Evolutionary conservation across 2,888 invertebrate genomes (phyloP), one percentile per base, ranked within the genome.

Genomic region (Zootermopsis nevadensis): DNA sequence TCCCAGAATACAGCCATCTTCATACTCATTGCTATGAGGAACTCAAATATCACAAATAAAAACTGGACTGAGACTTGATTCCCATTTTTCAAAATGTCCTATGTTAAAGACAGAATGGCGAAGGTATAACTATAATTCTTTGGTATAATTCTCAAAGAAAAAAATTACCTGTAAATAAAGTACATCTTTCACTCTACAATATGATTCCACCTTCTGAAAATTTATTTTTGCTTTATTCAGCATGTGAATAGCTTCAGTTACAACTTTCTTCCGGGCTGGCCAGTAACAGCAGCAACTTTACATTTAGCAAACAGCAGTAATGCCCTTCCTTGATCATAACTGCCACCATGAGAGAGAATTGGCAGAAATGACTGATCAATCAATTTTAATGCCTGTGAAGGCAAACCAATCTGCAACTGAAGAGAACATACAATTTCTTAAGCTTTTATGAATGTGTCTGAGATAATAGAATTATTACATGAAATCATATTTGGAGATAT

Each of bases 231-330:
- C 94, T 81, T 92, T 92, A 69, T 93, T 92, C 19, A 96, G 89
- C 19, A 94, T 91, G 66, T 92, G 91, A 81, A 93, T 91, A 38
- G 93, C 93, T 31, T 93, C 91, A 80, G 90, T 89, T 72, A 94
- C 89, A 19, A 92, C 90, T 84, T 89, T 89, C 22, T 88, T 88
- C 74, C 93, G 85, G 84, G 84, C 85, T 55, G 69, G 67, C 86
- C 86, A 8, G 92, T 90, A 2, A 93, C 93, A 53, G 93, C 92
- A 0, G 95, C 95, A 69, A 96, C 91, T 38, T 94, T 90, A 88
- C 96, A 97, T 87, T 95, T 95, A 0, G 95, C 94, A 87, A 95
- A 95, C 24, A 96, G 90, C 83, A 96, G 91, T 87, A 94, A 90
- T 0, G 93, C 94, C 89, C 95, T 93, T 1, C 95, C 97, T 87